Percentiles rank a stretch among this genome's conserved stretches.
These are phyloP conservation scores for Sapajus apella DNA, from an alignment of 2,113 vertebrate genomes.

Conservation along the genomic window DNA sequence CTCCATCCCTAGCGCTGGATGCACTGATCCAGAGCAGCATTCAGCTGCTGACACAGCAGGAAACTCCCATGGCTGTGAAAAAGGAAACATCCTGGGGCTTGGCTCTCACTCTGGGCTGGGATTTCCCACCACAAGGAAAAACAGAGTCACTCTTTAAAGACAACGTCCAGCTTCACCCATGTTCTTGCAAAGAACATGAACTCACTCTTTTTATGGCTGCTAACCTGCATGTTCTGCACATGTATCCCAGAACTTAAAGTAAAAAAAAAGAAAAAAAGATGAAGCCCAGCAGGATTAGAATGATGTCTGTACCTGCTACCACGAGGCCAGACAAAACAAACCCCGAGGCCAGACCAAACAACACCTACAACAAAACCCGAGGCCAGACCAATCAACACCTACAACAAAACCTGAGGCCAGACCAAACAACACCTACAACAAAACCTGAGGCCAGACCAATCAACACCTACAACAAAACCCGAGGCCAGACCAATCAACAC, in stretches of 20 bases:
- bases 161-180: no score
- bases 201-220: no score
- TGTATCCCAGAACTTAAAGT: no score
- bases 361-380: no score
- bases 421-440: no score
- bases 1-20: not conserved
- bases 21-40: rapidly evolving
- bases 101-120: not conserved
- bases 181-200: no score
- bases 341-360: no score
- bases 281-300: not conserved
- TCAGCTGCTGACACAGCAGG: not conserved
- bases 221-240: no score
- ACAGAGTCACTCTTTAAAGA: not conserved
- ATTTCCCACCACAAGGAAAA: not conserved
- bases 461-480: not conserved
- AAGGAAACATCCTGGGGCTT: not conserved
- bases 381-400: no score
- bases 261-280: not conserved
- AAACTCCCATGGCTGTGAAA: not conserved
- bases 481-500: not conserved
- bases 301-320: not conserved
- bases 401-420: no score
- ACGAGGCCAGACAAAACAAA: no score
- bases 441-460: no score